Conservation (phyloP, 2,888 invertebrate species). For the Colletes collaris region DNA sequence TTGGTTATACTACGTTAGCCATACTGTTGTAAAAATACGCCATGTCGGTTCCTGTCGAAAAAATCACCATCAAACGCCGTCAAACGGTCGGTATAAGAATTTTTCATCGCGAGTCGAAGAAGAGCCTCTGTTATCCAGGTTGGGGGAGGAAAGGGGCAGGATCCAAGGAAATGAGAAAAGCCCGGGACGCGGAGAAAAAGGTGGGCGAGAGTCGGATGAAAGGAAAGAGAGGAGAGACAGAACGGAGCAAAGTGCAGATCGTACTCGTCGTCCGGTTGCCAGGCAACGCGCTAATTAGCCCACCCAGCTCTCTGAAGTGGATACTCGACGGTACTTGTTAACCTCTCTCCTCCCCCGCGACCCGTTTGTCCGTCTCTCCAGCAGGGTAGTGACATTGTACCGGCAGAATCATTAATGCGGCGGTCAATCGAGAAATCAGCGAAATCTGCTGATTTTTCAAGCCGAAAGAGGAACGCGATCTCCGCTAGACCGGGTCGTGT, state of each 20-base stretch:
- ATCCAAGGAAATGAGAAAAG: neutral
- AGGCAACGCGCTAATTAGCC: conserved; percentile 83
- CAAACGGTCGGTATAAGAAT: too few relatives aligned
- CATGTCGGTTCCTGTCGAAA: too few relatives aligned
- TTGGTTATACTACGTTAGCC: too few relatives aligned
- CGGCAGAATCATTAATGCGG: conserved; percentile 67
- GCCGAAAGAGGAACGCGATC: too few relatives aligned
- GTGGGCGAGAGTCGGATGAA: conserved; percentile 35
- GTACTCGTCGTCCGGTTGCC: conserved; percentile 80
- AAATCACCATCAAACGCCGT: too few relatives aligned
- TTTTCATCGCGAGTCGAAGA: neutral
- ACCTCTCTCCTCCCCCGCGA: conserved; percentile 39
- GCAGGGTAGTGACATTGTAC: conserved; percentile 70
- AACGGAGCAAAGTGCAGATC: conserved; percentile 77
- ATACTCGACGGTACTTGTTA: conserved; percentile 80
- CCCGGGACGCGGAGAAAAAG: neutral
- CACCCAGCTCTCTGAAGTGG: conserved; percentile 82
- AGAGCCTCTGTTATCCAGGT: neutral
- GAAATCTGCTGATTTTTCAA: neutral
- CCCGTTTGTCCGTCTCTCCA: conserved; percentile 36
- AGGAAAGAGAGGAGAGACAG: conserved; percentile 52
- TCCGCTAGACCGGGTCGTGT: neutral
- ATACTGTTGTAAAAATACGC: too few relatives aligned
- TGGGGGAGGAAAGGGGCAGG: too few relatives aligned
- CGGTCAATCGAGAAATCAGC: conserved; percentile 10